A percentile compares a stretch with the other conserved stretches of the same genome.
Evolutionary conservation across 2,888 invertebrate species (phyloP).

Genomic region (Tipula confusa): DNA sequence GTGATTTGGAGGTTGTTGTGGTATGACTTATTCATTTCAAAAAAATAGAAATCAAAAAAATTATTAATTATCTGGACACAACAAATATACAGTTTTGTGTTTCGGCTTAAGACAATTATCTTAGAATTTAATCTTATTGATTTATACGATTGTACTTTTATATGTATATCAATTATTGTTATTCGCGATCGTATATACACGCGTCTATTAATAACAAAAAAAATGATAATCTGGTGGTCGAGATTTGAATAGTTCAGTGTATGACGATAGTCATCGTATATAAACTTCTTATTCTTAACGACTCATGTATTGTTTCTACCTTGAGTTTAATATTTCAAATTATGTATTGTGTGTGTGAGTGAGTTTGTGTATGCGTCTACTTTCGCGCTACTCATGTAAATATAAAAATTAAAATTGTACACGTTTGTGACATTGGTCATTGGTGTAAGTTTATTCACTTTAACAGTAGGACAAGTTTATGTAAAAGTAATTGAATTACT

Average conservation of each 20-base stretch:
- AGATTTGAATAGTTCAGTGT: not conserved
- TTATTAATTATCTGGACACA: not conserved
- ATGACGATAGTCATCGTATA: not conserved
- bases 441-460: conserved; percentile 12
- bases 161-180: not conserved
- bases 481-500: not conserved
- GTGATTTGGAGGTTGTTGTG: not conserved
- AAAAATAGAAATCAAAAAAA: not conserved
- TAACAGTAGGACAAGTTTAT: not conserved
- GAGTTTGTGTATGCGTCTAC: not conserved
- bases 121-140: not conserved
- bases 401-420: not conserved
- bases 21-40: not conserved
- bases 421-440: not conserved
- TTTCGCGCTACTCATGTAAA: not conserved
- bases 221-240: not conserved
- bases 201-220: not conserved
- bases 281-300: not conserved
- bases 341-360: not conserved
- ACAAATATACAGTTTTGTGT: not conserved
- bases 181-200: not conserved
- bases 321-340: not conserved
- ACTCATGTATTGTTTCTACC: not conserved
- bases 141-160: not conserved
- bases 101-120: not conserved